Evolutionary conservation across 2,888 invertebrate genomes (phyloP).

Genomic region (Watsonalla binaria): DNA sequence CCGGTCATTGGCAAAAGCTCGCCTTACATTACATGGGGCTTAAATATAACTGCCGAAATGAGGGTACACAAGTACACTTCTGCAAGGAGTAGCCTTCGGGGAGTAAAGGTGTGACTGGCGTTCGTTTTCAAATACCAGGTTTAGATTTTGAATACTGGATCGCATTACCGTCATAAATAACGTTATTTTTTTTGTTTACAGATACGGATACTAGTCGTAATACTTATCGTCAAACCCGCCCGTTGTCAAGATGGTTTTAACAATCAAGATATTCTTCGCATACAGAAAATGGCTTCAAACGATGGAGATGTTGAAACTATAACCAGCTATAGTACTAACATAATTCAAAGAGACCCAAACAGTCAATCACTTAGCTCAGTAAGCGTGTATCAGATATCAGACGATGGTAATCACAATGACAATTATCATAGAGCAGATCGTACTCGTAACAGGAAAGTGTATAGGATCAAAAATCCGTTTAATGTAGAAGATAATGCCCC

Average conservation of each 20-base stretch:
- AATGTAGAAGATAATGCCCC: conserved; percentile 42
- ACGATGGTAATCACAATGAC: conserved; percentile 49
- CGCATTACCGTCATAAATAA: not conserved
- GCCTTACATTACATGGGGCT: no score
- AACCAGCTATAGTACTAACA: conserved; percentile 50
- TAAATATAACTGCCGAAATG: no score
- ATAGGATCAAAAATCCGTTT: conserved; percentile 68
- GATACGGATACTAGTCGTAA: conserved; percentile 70
- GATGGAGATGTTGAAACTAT: conserved; percentile 52
- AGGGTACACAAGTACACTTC: no score
- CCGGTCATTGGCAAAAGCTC: no score
- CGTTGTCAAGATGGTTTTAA: conserved; percentile 65
- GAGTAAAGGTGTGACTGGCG: not conserved
- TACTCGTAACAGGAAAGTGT: conserved; percentile 55
- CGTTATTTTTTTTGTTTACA: conserved; percentile 44
- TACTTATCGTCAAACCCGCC: conserved; percentile 44
- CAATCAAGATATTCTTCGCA: conserved; percentile 56
- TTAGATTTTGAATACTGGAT: not conserved
- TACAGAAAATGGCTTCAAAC: conserved; percentile 52
- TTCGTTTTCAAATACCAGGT: not conserved
- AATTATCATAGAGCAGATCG: conserved; percentile 49
- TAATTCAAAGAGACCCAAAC: conserved; percentile 52
- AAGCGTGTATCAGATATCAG: conserved; percentile 48
- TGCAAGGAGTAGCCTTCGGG: no score
- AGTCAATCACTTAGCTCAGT: conserved; percentile 51